Evolutionary conservation across 2,113 vertebrate genomes (phyloP).

Genomic region (Erinaceus europaeus): DNA sequence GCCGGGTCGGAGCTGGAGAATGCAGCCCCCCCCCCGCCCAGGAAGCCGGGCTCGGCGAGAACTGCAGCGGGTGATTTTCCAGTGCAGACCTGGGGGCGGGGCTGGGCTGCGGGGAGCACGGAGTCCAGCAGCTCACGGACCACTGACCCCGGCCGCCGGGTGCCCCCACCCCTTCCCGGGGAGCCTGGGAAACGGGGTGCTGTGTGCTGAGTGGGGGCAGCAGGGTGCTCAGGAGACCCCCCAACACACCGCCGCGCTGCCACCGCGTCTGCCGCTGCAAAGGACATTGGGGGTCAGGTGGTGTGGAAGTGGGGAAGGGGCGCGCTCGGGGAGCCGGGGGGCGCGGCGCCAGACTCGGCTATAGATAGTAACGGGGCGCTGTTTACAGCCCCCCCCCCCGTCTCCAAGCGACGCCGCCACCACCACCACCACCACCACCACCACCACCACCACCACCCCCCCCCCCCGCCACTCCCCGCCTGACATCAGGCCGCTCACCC

Average conservation of each 20-base stretch:
- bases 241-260: not conserved
- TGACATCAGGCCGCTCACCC: constrained; percentile 81
- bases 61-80: constrained; percentile 71
- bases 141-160: not conserved
- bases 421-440: constrained; percentile 73
- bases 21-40: no score
- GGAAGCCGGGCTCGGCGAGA: constrained; percentile 41
- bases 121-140: not conserved
- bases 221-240: not conserved
- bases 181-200: constrained; percentile 16
- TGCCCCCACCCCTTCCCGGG: not conserved
- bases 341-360: constrained; percentile 79
- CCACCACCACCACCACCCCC: no score
- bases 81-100: not conserved
- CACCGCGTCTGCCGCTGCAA: not conserved
- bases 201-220: no score
- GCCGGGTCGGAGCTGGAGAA: no score
- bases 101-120: not conserved
- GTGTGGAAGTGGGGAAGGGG: not conserved
- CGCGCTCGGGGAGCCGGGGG: not conserved
- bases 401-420: constrained; percentile 81
- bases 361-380: constrained; percentile 86
- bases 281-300: constrained; percentile 51
- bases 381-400: constrained; percentile 86
- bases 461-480: constrained; percentile 72